Evolutionary conservation across 2,797 vertebrate genomes (phyloP).

Genomic region (Tragelaphus eurycerus): DNA sequence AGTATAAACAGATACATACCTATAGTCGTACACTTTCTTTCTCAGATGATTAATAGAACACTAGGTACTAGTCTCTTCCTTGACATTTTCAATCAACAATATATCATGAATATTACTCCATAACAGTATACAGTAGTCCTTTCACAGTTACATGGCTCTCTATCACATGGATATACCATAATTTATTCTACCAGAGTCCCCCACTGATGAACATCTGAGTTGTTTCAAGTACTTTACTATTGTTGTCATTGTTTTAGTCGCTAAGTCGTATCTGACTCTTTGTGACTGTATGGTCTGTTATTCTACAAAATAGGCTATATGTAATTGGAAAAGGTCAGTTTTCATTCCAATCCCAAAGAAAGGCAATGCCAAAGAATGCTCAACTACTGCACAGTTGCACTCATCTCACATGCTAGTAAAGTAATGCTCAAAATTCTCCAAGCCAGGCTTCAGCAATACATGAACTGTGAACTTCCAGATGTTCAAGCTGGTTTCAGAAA

Average conservation of each 20-base stretch:
- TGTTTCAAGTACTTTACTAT: not conserved
- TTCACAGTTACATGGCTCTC: not conserved
- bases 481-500: too few species aligned
- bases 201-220: not conserved
- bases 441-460: too few species aligned
- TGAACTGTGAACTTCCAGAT: too few species aligned
- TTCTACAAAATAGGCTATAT: not conserved
- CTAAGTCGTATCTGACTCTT: not conserved
- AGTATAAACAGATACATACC: not conserved
- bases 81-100: not conserved
- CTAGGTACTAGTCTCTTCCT: not conserved
- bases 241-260: not conserved
- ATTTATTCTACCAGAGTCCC: not conserved
- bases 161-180: not conserved
- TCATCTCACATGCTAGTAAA: too few species aligned
- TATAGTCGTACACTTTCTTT: not conserved
- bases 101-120: not conserved
- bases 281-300: not conserved
- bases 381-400: too few species aligned
- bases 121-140: not conserved
- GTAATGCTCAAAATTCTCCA: too few species aligned
- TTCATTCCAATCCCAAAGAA: too few species aligned
- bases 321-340: too few species aligned
- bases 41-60: not conserved
- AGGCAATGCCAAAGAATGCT: too few species aligned